These are phyloP conservation scores for Exaiptasia diaphana DNA, from an alignment of 64 coral and sea anemone genomes.

Conservation along the genomic window DNA sequence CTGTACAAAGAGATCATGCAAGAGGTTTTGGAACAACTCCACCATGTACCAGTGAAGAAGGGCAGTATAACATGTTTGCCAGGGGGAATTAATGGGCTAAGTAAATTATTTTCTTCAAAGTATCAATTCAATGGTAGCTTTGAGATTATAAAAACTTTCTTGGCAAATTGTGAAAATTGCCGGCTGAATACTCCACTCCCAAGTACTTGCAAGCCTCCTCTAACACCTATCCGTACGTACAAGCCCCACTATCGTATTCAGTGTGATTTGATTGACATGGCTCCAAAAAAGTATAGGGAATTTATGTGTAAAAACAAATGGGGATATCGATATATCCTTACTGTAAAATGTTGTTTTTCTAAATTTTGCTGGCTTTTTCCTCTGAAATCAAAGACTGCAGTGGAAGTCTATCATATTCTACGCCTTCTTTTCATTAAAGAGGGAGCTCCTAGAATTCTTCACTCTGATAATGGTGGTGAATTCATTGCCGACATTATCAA, in stretches of 20 bases:
- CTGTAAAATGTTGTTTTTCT: slow-evolving; percentile 27
- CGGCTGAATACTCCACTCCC: slow-evolving; percentile 15
- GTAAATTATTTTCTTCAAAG: not conserved
- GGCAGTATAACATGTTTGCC: not conserved
- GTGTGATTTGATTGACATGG: slow-evolving; percentile 35
- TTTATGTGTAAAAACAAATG: slow-evolving; percentile 5
- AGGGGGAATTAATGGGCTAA: slow-evolving; percentile 33
- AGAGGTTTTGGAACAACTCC: not conserved
- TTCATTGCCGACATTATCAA: not conserved
- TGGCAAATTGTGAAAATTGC: not conserved
- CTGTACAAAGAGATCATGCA: slow-evolving; percentile 21
- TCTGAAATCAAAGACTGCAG: not conserved
- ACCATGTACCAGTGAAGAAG: not conserved
- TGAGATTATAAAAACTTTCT: not conserved
- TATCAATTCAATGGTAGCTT: slow-evolving; percentile 17
- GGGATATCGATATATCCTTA: slow-evolving; percentile 6
- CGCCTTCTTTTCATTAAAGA: slow-evolving; percentile 9
- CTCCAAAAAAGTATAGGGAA: slow-evolving; percentile 11
- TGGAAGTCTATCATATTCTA: not conserved
- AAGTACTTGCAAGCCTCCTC: not conserved
- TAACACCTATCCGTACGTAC: not conserved
- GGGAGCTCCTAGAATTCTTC: not conserved
- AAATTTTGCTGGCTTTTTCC: slow-evolving; percentile 26
- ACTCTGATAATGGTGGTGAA: slow-evolving; percentile 9
- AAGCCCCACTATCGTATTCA: slow-evolving; percentile 4